These are phyloP conservation scores for Hylaea fasciaria DNA, from an alignment of 2,888 invertebrate species.

Conservation along the genomic window DNA sequence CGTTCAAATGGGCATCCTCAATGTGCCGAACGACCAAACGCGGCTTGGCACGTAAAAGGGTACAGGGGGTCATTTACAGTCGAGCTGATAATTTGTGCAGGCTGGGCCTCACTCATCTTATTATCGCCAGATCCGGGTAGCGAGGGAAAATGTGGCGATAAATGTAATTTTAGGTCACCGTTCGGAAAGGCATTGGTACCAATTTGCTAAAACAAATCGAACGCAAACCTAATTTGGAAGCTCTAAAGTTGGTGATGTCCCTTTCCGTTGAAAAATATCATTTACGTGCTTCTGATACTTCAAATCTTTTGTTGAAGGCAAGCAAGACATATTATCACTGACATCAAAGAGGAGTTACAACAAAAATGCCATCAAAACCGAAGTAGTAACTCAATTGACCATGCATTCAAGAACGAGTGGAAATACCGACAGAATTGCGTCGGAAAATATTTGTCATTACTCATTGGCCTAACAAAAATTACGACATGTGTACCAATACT, in stretches of 20 bases:
- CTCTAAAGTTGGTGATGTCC: no score
- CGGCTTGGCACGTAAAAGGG: constrained; percentile 62
- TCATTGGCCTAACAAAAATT: constrained; percentile 42
- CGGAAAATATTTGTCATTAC: constrained; percentile 36
- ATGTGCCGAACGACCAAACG: constrained; percentile 47
- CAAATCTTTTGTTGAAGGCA: no score
- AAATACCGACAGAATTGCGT: constrained; percentile 14
- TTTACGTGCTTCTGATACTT: no score
- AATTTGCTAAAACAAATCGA: no score
- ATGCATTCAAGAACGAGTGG: constrained; percentile 12
- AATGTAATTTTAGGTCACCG: neutral
- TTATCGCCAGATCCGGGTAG: constrained; percentile 54
- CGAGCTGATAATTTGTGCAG: constrained; percentile 72
- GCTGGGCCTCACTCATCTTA: constrained; percentile 57
- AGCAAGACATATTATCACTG: no score
- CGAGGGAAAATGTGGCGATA: constrained; percentile 13
- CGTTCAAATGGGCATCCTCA: constrained; percentile 7
- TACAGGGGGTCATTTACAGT: constrained; percentile 69
- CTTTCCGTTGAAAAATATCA: no score
- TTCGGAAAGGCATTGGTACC: no score
- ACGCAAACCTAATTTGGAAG: no score
- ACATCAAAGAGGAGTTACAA: no score
- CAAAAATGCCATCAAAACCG: no score
- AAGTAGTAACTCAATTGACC: neutral
- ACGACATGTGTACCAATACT: constrained; percentile 39